These are phyloP conservation scores for Lepidocyrtoides sp. DNA, from an alignment of 2,888 invertebrate genomes.

Conservation along the genomic window DNA sequence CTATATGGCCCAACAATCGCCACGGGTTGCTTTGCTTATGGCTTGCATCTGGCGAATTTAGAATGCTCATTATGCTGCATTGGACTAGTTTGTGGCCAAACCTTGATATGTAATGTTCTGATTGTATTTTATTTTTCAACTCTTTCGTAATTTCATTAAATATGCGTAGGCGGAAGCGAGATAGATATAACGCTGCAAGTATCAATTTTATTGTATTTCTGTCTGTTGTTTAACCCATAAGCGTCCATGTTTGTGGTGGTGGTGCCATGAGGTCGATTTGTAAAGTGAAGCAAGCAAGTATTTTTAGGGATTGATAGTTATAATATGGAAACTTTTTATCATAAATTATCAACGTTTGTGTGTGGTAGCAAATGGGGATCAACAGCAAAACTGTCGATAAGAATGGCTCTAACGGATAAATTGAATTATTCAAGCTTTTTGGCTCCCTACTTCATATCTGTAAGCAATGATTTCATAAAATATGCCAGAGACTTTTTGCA, in stretches of 20 bases:
- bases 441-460: not conserved
- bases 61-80: too few species aligned
- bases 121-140: too few species aligned
- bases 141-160: not conserved
- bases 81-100: too few species aligned
- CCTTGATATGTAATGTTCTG: too few species aligned
- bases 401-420: conserved; percentile 10
- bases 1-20: too few species aligned
- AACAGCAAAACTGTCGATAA: conserved; percentile 18
- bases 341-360: not conserved
- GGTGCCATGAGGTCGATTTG: not conserved
- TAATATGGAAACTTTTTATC: not conserved
- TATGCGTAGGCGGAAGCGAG: not conserved
- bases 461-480: conserved; percentile 9
- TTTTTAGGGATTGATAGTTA: too few species aligned
- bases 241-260: not conserved
- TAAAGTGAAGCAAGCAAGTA: too few species aligned
- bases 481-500: not conserved
- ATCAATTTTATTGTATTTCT: not conserved
- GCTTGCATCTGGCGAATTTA: too few species aligned
- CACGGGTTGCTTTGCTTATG: too few species aligned
- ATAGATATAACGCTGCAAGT: not conserved
- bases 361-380: not conserved
- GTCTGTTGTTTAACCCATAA: not conserved
- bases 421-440: conserved; percentile 43